These are phyloP conservation scores for Sinhomidia bicolor DNA, from an alignment of 2,888 invertebrate genomes.

Conservation along the genomic window DNA sequence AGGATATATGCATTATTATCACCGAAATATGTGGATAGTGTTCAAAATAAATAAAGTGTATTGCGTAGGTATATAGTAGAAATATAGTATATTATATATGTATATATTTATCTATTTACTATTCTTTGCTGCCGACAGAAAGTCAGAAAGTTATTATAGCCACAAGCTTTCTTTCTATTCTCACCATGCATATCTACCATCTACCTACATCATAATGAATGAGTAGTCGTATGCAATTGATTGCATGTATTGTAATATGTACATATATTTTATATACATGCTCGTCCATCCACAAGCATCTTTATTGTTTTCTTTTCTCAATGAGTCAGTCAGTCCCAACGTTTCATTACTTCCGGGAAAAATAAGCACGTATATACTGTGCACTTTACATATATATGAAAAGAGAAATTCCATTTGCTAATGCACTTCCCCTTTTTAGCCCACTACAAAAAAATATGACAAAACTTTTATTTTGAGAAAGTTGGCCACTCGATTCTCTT, in stretches of 20 bases:
- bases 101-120: too few species aligned
- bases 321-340: slow-evolving; percentile 40
- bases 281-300: slow-evolving; percentile 12
- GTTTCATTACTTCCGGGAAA: slow-evolving; percentile 63
- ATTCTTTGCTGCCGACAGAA: not conserved
- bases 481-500: not conserved
- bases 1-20: not conserved
- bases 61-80: too few species aligned
- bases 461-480: slow-evolving; percentile 20
- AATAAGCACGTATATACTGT: slow-evolving; percentile 28
- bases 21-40: not conserved
- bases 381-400: not conserved
- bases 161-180: too few species aligned
- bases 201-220: too few species aligned
- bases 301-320: slow-evolving; percentile 20
- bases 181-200: not conserved
- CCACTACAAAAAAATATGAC: slow-evolving; percentile 1
- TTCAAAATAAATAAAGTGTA: not conserved
- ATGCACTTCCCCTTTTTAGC: slow-evolving; percentile 19
- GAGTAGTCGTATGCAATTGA: too few species aligned
- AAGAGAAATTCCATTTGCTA: slow-evolving; percentile 52
- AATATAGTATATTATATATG: too few species aligned
- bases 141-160: not conserved
- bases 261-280: not conserved
- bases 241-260: not conserved